These are phyloP conservation scores for Hyles vespertilio DNA, from an alignment of 1,140 invertebrate species.

Conservation along the genomic window DNA sequence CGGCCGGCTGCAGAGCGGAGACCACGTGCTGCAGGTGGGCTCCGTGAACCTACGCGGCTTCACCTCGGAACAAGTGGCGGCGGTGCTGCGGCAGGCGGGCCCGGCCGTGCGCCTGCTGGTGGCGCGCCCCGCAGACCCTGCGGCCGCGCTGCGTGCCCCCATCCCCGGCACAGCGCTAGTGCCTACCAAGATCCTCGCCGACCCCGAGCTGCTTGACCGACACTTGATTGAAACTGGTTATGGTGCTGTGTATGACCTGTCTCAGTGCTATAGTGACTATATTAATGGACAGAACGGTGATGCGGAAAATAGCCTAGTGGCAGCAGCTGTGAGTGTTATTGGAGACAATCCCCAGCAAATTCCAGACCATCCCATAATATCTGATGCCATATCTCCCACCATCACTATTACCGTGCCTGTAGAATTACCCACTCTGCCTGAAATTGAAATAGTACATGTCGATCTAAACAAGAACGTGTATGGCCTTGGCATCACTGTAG, in stretches of 20 bases:
- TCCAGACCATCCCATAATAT: slow-evolving; percentile 62
- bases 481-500: slow-evolving; percentile 81
- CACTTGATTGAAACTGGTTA: slow-evolving; percentile 85
- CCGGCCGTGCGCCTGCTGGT: slow-evolving; percentile 92
- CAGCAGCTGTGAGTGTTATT: slow-evolving; percentile 65
- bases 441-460: slow-evolving; percentile 79
- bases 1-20: slow-evolving; percentile 90
- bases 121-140: slow-evolving; percentile 88
- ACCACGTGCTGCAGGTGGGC: slow-evolving; percentile 96
- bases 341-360: slow-evolving; percentile 69
- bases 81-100: slow-evolving; percentile 92
- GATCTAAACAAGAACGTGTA: slow-evolving; percentile 81
- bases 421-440: slow-evolving; percentile 60
- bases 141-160: slow-evolving; percentile 79
- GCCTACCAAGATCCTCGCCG: slow-evolving; percentile 87
- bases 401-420: slow-evolving; percentile 68
- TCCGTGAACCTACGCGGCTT: slow-evolving; percentile 94
- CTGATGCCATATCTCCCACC: slow-evolving; percentile 55
- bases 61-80: slow-evolving; percentile 94
- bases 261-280: slow-evolving; percentile 67
- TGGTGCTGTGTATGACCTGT: slow-evolving; percentile 65
- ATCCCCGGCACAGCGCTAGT: slow-evolving; percentile 82
- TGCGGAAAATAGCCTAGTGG: slow-evolving; percentile 43
- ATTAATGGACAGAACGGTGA: slow-evolving; percentile 63
- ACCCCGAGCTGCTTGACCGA: slow-evolving; percentile 88